phyloP scores from a whole-genome alignment of 2,113 vertebrate genomes.

The Bubo bubo region DNA sequence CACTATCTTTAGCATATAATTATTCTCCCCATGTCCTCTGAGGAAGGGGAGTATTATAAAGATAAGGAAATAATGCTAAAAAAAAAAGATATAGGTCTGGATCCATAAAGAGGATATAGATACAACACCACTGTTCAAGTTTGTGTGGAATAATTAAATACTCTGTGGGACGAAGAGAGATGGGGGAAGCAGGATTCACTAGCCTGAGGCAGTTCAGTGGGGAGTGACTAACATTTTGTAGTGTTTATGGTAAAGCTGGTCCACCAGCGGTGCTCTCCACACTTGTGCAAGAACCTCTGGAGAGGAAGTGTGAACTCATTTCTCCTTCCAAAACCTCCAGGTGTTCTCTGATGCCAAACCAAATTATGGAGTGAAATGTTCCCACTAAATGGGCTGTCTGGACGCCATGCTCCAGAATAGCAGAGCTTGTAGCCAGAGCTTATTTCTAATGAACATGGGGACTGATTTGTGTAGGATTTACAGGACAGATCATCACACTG shows the following conservation, averaged over 20 bases:
- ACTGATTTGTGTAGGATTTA: not conserved
- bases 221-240: not conserved
- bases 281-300: not conserved
- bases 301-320: not conserved
- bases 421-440: not conserved
- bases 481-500: not conserved
- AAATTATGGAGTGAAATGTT: not conserved
- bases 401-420: not conserved
- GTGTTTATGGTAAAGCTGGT: not conserved
- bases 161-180: not conserved
- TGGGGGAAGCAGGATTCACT: not conserved
- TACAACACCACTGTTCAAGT: not conserved
- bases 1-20: slow-evolving; percentile 12
- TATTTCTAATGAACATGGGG: not conserved
- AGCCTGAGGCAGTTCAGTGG: not conserved
- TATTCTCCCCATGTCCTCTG: not conserved
- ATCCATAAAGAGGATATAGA: not conserved
- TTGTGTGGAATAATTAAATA: not conserved
- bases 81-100: not conserved
- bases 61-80: not conserved
- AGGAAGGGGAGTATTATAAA: not conserved
- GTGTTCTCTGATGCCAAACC: not conserved
- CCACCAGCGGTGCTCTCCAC: not conserved
- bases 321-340: not conserved
- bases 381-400: not conserved